A percentile compares a stretch with the other conserved stretches of the same genome.
phyloP scores from a whole-genome alignment of 2,797 vertebrate species.

The Hafferia zeledoni region DNA sequence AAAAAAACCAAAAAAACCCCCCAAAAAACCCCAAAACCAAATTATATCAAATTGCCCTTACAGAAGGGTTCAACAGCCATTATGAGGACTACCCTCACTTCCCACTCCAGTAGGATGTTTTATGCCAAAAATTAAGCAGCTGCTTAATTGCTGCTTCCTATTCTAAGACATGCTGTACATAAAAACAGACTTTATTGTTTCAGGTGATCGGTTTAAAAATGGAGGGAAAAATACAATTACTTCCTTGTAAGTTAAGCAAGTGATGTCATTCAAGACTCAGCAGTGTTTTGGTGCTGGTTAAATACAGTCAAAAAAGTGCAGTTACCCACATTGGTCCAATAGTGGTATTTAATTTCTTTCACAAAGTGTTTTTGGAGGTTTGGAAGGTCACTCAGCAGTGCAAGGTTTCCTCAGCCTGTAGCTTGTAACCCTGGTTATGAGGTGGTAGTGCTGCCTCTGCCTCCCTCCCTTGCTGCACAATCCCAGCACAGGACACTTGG shows the following conservation, averaged over 20 bases:
- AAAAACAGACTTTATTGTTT: not conserved
- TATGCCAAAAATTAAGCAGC: not conserved
- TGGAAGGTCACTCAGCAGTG: not conserved
- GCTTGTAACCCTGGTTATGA: rapidly evolving
- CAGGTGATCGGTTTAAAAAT: not conserved
- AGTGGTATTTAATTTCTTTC: not conserved
- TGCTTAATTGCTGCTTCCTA: not conserved
- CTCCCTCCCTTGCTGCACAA: not conserved
- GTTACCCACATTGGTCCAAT: not conserved
- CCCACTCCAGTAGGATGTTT: not conserved
- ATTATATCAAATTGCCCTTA: not conserved
- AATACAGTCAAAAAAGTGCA: not conserved
- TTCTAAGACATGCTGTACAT: not conserved
- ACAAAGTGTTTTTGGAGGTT: not conserved
- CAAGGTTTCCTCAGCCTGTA: not conserved
- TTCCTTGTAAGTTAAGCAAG: not conserved
- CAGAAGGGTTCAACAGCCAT: not conserved
- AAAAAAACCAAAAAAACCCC: no score
- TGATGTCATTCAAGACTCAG: not conserved
- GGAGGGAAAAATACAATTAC: not conserved
- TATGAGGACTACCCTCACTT: not conserved
- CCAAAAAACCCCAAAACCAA: no score
- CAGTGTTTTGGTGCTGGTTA: not conserved
- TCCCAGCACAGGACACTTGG: not conserved
- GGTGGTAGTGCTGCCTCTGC: not conserved